Evolutionary conservation across 2,797 vertebrate species (phyloP).

Genomic region (Phrynocephalus vlangalii): DNA sequence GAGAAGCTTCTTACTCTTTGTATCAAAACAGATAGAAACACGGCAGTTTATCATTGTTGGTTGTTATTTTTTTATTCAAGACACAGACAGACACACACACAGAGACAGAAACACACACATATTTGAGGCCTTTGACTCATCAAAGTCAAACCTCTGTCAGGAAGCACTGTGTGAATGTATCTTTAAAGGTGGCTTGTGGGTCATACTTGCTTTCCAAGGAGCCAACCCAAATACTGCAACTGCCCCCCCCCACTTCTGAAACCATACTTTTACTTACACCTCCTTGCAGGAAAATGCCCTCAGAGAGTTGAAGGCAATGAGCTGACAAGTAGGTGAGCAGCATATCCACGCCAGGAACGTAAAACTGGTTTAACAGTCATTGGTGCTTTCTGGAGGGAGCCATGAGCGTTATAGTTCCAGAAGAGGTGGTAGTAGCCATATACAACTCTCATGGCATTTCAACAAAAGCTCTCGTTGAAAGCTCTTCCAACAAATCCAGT

Average conservation of each 20-base stretch:
- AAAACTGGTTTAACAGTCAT: not conserved
- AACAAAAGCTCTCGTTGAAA: too few species aligned
- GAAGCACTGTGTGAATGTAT: not conserved
- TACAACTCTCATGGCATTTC: not conserved
- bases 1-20: not conserved
- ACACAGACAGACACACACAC: not conserved
- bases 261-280: too few species aligned
- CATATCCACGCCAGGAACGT: not conserved
- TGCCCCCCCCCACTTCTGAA: not conserved
- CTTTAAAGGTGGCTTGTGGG: not conserved
- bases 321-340: not conserved
- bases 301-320: not conserved
- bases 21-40: not conserved
- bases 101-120: not conserved
- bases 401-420: not conserved
- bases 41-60: conserved; percentile 2
- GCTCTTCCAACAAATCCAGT: not conserved
- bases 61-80: conserved; percentile 30
- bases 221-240: not conserved
- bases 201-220: not conserved
- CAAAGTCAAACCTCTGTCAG: conserved; percentile 5
- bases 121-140: conserved; percentile 15
- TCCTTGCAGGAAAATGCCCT: not conserved
- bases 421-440: not conserved
- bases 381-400: too few species aligned